Evolutionary conservation across 2,888 invertebrate species (phyloP), one percentile per base, ranked within the genome.

Genomic region (Hirudinaria manillensis): DNA sequence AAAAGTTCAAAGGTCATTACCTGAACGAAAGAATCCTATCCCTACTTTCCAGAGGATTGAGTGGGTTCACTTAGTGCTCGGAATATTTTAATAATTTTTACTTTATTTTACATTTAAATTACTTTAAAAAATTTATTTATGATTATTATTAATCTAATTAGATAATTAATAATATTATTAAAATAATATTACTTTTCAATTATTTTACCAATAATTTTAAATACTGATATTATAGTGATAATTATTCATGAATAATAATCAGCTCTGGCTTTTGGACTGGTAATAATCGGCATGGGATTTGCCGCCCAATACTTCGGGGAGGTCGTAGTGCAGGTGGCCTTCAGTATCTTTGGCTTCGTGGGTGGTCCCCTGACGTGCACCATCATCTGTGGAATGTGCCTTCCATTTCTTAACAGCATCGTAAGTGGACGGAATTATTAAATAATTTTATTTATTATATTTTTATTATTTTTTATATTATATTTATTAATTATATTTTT

Each of bases 321-420:
- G 32, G 79, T 80, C 13, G 80, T 82, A 51, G 78, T 81, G 19
- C 79, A 81, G 80, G 81, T 82, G 2, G 80, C 82, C 4, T 78
- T 83, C 34, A 82, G 81, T 75, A 79, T 82, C 21, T 83, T 83
- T 76, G 83, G 83, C 1, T 82, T 83, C 80, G 80, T 82, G 4
- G 83, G 83, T 1, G 83, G 83, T 13, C 83, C 83, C 3, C 75
- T 83, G n/a, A 78, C 81, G 21, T 81, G 80, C 0, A 78, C 82
- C 10, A 79, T 83, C 70, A 72, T 81, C 13, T 78, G 80, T 36
- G 83, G 81, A 3, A 79, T 83, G 75, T 82, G 82, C 74, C 77
- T 82, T 34, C 83, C 83, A n/a, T 79, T 79, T 51, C 79, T 81
- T 55, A 83, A 82, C 77, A 79, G 80, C n/a, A 80, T 79, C 80